These are phyloP conservation scores for Vimba vimba DNA, from an alignment of 2,113 vertebrate species.

Conservation along the genomic window DNA sequence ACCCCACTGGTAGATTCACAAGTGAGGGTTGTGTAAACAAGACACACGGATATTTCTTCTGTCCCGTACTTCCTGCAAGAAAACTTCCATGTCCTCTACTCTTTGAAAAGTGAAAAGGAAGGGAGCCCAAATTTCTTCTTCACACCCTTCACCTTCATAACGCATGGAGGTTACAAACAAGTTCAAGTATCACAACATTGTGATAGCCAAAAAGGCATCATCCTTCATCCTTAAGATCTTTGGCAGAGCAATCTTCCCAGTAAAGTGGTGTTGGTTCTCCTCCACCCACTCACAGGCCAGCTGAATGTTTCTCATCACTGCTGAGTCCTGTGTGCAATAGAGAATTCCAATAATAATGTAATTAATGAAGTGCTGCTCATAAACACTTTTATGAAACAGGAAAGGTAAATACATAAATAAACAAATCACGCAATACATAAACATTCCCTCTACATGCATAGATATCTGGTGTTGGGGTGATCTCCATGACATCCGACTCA, in stretches of 20 bases:
- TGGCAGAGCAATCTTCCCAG: conserved; percentile 11
- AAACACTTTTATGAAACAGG: not conserved
- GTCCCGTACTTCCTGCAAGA: conserved; percentile 10
- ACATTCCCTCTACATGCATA: conserved; percentile 1
- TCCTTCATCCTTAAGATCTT: conserved; percentile 10
- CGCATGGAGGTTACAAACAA: not conserved
- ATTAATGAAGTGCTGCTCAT: conserved; percentile 2
- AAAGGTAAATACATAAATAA: not conserved
- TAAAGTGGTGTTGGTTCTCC: conserved; percentile 3
- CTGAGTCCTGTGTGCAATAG: not conserved
- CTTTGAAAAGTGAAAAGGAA: conserved; percentile 3
- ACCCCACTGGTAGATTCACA: not conserved
- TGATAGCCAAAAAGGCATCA: conserved; percentile 9
- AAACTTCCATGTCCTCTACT: conserved; percentile 18
- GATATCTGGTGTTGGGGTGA: conserved; percentile 10
- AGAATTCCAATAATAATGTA: not conserved
- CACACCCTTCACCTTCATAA: conserved; percentile 16
- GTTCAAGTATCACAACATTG: not conserved
- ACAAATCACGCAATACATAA: conserved; percentile 16
- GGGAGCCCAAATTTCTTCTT: conserved; percentile 6
- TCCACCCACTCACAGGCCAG: conserved; percentile 6
- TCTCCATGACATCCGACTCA: not conserved
- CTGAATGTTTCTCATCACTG: not conserved
- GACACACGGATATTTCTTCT: not conserved
- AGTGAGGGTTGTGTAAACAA: conserved; percentile 3